Evolutionary conservation across 2,797 vertebrate genomes (phyloP).

Genomic region (Atherinosoma microstoma): DNA sequence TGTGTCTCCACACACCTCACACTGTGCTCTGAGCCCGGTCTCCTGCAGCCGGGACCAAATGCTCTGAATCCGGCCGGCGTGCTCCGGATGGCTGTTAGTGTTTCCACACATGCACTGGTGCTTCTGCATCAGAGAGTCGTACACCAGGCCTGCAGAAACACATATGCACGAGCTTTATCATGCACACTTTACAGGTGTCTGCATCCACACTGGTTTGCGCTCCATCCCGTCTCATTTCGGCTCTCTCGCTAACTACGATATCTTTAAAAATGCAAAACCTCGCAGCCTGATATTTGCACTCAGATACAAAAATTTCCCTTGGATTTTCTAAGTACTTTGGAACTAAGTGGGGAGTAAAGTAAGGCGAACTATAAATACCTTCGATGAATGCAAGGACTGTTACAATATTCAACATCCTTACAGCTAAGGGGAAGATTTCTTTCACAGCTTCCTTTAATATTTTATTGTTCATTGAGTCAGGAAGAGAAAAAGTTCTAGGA

Average conservation of each 20-base stretch:
- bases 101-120: slow-evolving; percentile 97
- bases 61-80: slow-evolving; percentile 96
- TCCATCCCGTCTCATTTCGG: neutral
- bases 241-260: neutral
- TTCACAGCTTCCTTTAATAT: slow-evolving; percentile 2
- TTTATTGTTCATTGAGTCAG: slow-evolving; percentile 12
- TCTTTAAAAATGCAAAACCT: neutral
- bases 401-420: slow-evolving; percentile 16
- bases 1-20: slow-evolving; percentile 85
- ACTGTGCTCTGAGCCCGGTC: slow-evolving; percentile 94
- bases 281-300: neutral
- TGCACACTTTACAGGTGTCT: neutral
- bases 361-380: slow-evolving; percentile 46
- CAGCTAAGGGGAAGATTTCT: slow-evolving; percentile 9
- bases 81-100: slow-evolving; percentile 96
- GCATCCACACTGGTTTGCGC: neutral
- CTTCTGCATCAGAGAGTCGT: slow-evolving; percentile 97
- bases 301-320: neutral
- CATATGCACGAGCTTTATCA: neutral
- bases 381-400: neutral
- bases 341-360: slow-evolving; percentile 36
- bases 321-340: slow-evolving; percentile 25
- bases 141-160: slow-evolving; percentile 89
- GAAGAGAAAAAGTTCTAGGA: slow-evolving; percentile 35
- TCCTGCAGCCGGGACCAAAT: slow-evolving; percentile 99